Evolutionary conservation across 2,113 vertebrate species (phyloP).

Genomic region (Zosterops borbonicus): DNA sequence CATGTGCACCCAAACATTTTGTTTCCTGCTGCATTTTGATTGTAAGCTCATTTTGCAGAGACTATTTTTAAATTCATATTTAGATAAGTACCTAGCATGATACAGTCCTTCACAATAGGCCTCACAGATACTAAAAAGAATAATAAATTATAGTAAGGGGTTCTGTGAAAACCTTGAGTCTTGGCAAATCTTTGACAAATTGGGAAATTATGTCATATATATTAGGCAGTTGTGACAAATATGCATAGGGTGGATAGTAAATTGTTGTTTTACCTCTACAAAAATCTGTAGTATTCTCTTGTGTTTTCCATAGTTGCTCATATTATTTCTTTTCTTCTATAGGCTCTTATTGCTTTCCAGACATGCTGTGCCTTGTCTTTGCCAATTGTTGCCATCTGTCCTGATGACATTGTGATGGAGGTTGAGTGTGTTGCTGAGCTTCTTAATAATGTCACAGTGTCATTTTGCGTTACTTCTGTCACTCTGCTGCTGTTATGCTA

Average conservation of each 20-base stretch:
- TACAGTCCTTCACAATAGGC: background rate
- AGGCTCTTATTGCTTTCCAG: conserved; percentile 56
- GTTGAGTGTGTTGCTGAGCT: conserved; percentile 56
- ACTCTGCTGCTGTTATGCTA: conserved; percentile 44
- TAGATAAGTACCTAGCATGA: background rate
- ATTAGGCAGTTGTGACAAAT: background rate
- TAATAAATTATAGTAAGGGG: background rate
- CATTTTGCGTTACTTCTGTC: conserved; percentile 56
- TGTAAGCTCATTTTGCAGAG: background rate
- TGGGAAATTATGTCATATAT: background rate
- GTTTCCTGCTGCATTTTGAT: background rate
- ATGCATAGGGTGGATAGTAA: background rate
- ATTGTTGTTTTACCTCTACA: conserved; percentile 15
- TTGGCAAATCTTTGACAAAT: background rate
- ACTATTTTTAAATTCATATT: background rate
- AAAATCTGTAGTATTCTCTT: background rate
- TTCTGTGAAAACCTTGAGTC: background rate
- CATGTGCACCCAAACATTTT: background rate
- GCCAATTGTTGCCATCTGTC: conserved; percentile 70
- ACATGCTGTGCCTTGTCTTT: conserved; percentile 62
- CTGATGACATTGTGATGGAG: conserved; percentile 69
- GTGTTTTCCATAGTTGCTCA: conserved; percentile 48
- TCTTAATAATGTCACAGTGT: conserved; percentile 65
- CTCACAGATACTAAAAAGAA: background rate
- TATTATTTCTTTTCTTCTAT: conserved; percentile 58